A percentile compares a stretch with the other conserved stretches of the same genome.
Conservation (phyloP, 1,140 invertebrate species). For the Brachionus sp. region DNA sequence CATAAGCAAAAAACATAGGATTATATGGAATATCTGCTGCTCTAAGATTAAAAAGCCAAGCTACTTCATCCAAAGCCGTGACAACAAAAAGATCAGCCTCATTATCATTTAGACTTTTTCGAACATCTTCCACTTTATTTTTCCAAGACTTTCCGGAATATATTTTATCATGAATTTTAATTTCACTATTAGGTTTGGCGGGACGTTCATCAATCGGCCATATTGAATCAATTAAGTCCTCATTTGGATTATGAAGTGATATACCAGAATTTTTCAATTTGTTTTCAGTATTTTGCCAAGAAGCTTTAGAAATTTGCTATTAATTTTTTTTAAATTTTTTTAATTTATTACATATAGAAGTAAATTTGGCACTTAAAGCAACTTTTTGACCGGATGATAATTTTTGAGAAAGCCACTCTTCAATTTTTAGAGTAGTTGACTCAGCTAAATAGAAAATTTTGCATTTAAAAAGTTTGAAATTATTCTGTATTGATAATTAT, state of each 20-base stretch:
- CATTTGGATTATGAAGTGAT: slow-evolving; percentile 46
- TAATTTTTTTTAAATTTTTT: not conserved
- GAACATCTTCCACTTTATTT: slow-evolving; percentile 45
- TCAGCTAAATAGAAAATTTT: slow-evolving; percentile 58
- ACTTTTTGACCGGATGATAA: slow-evolving; percentile 70
- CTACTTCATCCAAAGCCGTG: slow-evolving; percentile 82
- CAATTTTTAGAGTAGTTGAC: slow-evolving; percentile 67
- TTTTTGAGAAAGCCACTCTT: slow-evolving; percentile 71
- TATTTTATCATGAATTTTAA: slow-evolving; percentile 50
- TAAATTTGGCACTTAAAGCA: slow-evolving; percentile 75
- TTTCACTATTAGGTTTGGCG: slow-evolving; percentile 48
- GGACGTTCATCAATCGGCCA: slow-evolving; percentile 51
- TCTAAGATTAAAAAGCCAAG: slow-evolving; percentile 82
- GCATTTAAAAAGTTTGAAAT: too few species aligned
- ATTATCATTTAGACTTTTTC: slow-evolving; percentile 55
- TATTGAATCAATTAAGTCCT: slow-evolving; percentile 53
- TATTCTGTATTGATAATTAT: too few species aligned
- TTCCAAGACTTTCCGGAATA: slow-evolving; percentile 50
- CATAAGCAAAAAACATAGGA: slow-evolving; percentile 90
- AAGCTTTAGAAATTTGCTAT: not conserved
- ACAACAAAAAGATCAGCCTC: slow-evolving; percentile 69
- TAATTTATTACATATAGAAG: slow-evolving; percentile 65
- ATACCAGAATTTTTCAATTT: slow-evolving; percentile 46
- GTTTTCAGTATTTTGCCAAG: not conserved
- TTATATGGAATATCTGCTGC: slow-evolving; percentile 93